These are phyloP conservation scores for Syrphus vitripennis DNA, from an alignment of 2,888 invertebrate genomes.

Conservation along the genomic window DNA sequence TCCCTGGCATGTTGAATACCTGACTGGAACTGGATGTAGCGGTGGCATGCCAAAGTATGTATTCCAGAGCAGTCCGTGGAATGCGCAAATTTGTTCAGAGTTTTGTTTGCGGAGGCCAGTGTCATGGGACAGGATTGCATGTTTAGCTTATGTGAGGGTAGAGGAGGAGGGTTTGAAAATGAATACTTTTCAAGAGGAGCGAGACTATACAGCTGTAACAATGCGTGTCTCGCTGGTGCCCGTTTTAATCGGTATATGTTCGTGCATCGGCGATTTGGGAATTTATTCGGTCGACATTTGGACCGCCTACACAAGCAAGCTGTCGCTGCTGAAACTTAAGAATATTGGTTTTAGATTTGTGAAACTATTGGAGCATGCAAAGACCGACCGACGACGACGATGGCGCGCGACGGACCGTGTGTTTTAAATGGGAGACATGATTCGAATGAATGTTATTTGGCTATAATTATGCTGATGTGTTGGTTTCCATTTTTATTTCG, in stretches of 20 bases:
- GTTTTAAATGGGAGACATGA: constrained; percentile 52
- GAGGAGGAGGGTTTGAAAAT: neutral
- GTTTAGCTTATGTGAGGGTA: neutral
- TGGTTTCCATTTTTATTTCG: constrained; percentile 51
- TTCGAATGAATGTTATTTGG: constrained; percentile 41
- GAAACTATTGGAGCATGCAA: constrained; percentile 39
- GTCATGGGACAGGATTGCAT: constrained; percentile 43
- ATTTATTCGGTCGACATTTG: constrained; percentile 52
- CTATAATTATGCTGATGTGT: constrained; percentile 27
- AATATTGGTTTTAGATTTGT: constrained; percentile 8
- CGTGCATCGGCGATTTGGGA: constrained; percentile 57
- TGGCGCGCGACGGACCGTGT: too few relatives aligned
- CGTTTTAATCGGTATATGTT: constrained; percentile 36
- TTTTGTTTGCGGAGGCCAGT: constrained; percentile 27
- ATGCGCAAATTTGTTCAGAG: constrained; percentile 50
- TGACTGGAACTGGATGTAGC: neutral
- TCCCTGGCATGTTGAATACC: neutral
- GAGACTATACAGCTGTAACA: neutral
- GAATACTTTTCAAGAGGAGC: constrained; percentile 2
- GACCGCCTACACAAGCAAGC: constrained; percentile 54
- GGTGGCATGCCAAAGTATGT: neutral
- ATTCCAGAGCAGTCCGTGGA: constrained; percentile 44
- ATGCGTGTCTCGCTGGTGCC: constrained; percentile 49
- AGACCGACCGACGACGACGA: too few relatives aligned
- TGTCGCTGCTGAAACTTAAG: constrained; percentile 11